A percentile compares a stretch with the other conserved stretches of the same genome.
Conservation (phyloP, 2,113 vertebrate genomes). For the Alces alces region DNA sequence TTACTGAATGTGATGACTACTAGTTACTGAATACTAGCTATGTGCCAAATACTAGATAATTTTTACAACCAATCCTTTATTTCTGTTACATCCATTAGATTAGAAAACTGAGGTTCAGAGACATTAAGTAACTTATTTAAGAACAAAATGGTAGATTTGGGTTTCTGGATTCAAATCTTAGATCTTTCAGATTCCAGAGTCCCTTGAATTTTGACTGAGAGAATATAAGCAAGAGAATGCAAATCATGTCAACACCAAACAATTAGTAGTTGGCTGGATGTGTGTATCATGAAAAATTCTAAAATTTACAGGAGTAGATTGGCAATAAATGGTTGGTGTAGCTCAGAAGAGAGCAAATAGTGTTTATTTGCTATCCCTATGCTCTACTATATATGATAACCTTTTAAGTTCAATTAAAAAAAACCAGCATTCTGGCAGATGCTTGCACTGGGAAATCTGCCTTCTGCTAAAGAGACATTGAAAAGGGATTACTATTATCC, state of each 20-base stretch:
- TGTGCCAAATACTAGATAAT: background rate
- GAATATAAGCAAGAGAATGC: background rate
- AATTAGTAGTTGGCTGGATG: background rate
- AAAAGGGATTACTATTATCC: background rate
- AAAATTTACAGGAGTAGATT: background rate
- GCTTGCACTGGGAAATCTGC: background rate
- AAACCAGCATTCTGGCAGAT: background rate
- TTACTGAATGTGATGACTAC: background rate
- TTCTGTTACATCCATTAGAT: background rate
- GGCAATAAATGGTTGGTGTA: background rate
- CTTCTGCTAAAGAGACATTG: background rate
- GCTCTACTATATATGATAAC: background rate
- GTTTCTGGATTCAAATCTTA: background rate
- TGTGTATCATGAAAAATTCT: background rate
- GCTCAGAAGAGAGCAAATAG: background rate
- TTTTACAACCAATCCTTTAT: background rate
- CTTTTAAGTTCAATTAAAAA: background rate
- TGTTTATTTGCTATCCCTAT: background rate
- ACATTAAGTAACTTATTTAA: background rate
- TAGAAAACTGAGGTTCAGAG: background rate
- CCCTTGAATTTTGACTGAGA: background rate
- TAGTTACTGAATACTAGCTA: background rate
- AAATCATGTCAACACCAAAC: background rate
- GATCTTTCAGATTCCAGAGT: constrained; percentile 4
- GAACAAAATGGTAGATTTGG: background rate